phyloP scores from a whole-genome alignment of 2,888 invertebrate genomes.

The Petrophora chlorosata region DNA sequence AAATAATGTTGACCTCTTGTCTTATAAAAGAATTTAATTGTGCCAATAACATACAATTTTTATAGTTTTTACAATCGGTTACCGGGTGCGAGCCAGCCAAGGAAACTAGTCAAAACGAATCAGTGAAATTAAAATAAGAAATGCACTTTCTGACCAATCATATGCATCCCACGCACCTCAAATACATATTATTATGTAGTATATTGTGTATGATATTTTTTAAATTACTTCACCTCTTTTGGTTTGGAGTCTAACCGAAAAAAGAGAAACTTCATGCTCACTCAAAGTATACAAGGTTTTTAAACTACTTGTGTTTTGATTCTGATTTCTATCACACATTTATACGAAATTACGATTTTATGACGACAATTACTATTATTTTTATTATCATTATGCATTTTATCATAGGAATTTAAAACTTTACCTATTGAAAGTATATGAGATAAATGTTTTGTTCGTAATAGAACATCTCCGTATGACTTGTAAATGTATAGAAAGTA shows the following conservation, averaged over 20 bases:
- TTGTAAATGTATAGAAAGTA: not conserved
- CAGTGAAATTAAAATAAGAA: constrained; percentile 23
- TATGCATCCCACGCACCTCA: too few species aligned
- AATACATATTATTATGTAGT: too few species aligned
- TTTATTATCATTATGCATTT: not conserved
- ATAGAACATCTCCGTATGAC: not conserved
- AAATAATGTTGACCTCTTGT: too few species aligned
- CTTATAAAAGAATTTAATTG: constrained; percentile 28
- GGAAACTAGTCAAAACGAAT: constrained; percentile 52
- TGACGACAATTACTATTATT: not conserved
- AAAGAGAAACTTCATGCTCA: constrained; percentile 14
- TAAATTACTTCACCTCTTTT: too few species aligned
- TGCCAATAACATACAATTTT: constrained; percentile 52
- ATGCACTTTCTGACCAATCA: constrained; percentile 9
- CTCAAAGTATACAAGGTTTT: constrained; percentile 15
- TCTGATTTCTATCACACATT: not conserved
- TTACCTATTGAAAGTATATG: not conserved
- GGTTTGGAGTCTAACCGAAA: not conserved
- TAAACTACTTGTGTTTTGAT: not conserved
- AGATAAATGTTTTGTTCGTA: not conserved
- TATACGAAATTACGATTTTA: not conserved
- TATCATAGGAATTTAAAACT: not conserved
- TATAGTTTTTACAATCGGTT: constrained; percentile 35
- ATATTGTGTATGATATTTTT: too few species aligned
- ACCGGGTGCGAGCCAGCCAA: constrained; percentile 51